Base-by-base conservation (phyloP, 2,797 vertebrate genomes). In the Rhynchotus rufescens region DNA sequence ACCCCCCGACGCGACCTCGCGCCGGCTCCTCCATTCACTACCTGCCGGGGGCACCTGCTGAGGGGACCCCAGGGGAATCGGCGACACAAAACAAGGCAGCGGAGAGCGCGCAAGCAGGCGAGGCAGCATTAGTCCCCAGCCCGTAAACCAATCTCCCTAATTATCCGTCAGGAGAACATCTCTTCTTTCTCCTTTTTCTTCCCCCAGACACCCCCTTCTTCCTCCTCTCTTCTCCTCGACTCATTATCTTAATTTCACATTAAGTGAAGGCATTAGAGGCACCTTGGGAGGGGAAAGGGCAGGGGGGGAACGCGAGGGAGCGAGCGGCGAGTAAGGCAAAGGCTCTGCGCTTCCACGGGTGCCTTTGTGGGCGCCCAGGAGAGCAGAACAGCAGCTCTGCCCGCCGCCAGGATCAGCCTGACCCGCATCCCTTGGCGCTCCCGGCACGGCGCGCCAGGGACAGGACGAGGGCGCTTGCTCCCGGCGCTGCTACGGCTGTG, bases 21-120 rank as follows among this genome's bases (percentile, higher is more conserved):
- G 47, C 11, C 12, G 22, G 98, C 95, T 95, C 97, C 97, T 94
- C 98, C 98, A 99, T 99, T 98, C 98, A 99, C 98, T 99, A 99
- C 98, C 99, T 99, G 98, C 98, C 98, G 80, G 54, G 93, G 98
- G 98, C 99, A 99, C 99, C 99, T 99, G 99, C 98, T 96, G 92
- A 90, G 95, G 94, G 91, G 88, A 90, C 88, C 93, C 98, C 97
- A 95, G 93, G 97, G 98, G 98, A 99, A 99, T 98, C 98, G 98
- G 98, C 98, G 98, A 97, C 97, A 85, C 97, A 96, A 96, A 98
- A 99, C 98, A 98, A 97, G 97, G 98, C 98, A 97, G 98, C 65
- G 86, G 98, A 98, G 99, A 98, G 97, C 97, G 96, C 97, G 98
- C 95, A 97, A 97, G 97, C 92, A 93, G 96, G 88, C 95, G 97